Evolutionary conservation across 1,140 invertebrate genomes (phyloP).

Genomic region (Trichomalopsis sarcophagae): DNA sequence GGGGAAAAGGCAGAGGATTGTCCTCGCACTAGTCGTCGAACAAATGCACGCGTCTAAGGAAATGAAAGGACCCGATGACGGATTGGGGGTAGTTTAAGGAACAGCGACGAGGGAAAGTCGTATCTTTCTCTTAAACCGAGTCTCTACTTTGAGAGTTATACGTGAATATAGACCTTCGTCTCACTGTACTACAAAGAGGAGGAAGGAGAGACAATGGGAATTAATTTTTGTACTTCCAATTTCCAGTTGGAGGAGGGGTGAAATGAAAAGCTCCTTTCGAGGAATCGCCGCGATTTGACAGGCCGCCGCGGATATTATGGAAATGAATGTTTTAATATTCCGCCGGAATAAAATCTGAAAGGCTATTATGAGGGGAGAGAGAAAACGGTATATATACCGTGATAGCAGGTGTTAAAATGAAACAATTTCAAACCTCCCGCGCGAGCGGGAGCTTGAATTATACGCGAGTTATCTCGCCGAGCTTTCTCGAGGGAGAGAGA

Average conservation of each 20-base stretch:
- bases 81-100: neutral
- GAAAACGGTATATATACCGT: neutral
- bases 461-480: neutral
- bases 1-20: neutral
- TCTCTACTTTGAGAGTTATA: neutral
- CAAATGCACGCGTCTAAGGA: constrained; percentile 10
- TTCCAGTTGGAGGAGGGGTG: neutral
- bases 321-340: constrained; percentile 5
- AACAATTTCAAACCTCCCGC: neutral
- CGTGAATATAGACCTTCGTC: neutral
- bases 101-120: neutral
- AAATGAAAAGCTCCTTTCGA: neutral
- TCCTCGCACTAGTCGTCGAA: neutral
- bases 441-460: neutral
- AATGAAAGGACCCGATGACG: constrained; percentile 11
- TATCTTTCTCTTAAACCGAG: constrained; percentile 1
- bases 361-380: neutral
- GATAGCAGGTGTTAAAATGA: neutral
- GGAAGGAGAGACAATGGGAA: constrained; percentile 1
- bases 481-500: neutral
- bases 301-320: neutral
- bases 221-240: constrained; percentile 1
- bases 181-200: neutral
- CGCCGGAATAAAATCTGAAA: neutral
- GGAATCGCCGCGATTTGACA: neutral